Evolutionary conservation across 2,888 invertebrate species (phyloP), one percentile per base, ranked within the genome.

Genomic region (Archips xylosteana): DNA sequence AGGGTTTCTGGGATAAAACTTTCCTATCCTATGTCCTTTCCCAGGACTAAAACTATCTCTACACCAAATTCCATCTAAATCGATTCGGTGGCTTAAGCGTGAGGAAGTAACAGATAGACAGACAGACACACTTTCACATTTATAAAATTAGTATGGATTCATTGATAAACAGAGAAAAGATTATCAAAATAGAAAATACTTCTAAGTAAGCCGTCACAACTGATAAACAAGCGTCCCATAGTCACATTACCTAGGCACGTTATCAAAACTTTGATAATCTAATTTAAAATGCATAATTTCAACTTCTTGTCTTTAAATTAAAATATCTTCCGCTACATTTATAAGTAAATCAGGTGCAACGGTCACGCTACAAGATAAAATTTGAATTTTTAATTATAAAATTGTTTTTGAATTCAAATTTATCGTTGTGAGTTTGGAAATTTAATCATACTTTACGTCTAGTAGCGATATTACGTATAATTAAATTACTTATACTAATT

Each of bases 361-460:
- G 45, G 69, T 65, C 69, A 64, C 68, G 74, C 60, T 61, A 70
- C 65, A 60, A 60, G 32, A 49, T 70, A 36, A 8, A 45, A 70
- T 69, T 70, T 70, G 45, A 64, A 65, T 70, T 65, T 74, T 69
- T 70, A 65, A 70, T 59, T 42, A 61, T 54, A 36, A 60, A 74
- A 65, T 70, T 61, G 36, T 36, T 39, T 12, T 70, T 65, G n/a
- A 36, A 61, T 51, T 61, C 9, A 74, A 74, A 74, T 70, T 61
- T 60, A 70, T 65, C 6, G 64, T 23, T 13, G n/a, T 5, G 12
- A 42, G 15, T 51, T 62, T 39, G 12, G 67, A 42, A 63, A 63
- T 73, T 42, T 64, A 49, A 63, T 64, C 57, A 59, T 68, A 34
- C 45, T 67, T 72, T 57, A 63, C 39, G 34, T 68, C 42, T 62